A percentile compares a stretch with the other conserved stretches of the same genome.
phyloP scores from a whole-genome alignment of 2,113 vertebrate species.

The Pavo muticus region DNA sequence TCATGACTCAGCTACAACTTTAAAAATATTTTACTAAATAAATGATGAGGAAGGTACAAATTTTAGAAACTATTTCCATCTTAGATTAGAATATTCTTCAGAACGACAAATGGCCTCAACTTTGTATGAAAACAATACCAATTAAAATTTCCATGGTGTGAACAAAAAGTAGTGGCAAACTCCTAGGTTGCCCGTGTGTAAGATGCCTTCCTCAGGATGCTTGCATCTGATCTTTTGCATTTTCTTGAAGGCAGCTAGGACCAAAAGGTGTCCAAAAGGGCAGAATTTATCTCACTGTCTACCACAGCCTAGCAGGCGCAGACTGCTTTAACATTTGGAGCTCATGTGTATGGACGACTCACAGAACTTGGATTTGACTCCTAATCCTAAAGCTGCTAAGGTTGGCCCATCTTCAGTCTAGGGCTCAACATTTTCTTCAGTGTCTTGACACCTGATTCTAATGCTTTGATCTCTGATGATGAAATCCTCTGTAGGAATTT shows the following conservation, averaged over 20 bases:
- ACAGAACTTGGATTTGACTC: not conserved
- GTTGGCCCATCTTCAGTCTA: not conserved
- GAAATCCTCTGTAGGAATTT: not conserved
- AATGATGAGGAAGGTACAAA: not conserved
- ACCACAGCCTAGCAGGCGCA: not conserved
- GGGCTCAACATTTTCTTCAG: not conserved
- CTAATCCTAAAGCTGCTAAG: not conserved
- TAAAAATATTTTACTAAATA: not conserved
- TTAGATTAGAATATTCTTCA: not conserved
- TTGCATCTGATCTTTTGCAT: not conserved
- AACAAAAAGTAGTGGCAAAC: not conserved
- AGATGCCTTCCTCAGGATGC: not conserved
- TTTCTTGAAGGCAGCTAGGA: not conserved
- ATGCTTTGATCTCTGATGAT: not conserved
- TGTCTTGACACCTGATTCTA: not conserved
- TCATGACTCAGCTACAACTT: not conserved
- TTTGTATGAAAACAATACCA: not conserved
- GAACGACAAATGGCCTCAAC: not conserved
- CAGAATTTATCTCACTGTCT: not conserved
- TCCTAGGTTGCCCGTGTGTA: not conserved
- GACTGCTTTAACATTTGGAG: not conserved
- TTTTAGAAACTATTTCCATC: not conserved
- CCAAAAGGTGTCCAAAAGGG: not conserved
- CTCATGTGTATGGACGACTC: not conserved
- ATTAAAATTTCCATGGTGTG: not conserved